Conservation (phyloP, 2,113 vertebrate species). For the Bubo blakistoni region DNA sequence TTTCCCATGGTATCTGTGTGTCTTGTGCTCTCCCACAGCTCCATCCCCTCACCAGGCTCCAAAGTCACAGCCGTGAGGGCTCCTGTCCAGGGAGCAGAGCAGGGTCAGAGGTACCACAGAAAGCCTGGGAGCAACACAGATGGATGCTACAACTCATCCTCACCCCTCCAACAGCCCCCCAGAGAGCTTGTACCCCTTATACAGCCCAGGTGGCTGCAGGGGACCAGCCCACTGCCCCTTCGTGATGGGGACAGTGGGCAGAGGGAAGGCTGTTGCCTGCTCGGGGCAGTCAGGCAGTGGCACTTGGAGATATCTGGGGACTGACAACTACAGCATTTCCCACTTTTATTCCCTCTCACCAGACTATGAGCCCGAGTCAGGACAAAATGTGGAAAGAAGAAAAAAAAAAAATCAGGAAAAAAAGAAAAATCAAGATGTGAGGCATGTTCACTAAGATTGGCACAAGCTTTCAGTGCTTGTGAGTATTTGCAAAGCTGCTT, state of each 20-base stretch:
- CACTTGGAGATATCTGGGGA: not conserved
- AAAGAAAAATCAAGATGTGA: accelerated
- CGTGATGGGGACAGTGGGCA: accelerated
- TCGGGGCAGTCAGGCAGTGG: not conserved
- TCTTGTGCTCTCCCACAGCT: not conserved
- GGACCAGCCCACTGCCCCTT: not conserved
- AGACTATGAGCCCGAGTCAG: not conserved
- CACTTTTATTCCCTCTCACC: not conserved
- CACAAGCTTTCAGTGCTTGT: accelerated
- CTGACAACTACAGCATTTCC: not conserved
- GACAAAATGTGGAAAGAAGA: not conserved
- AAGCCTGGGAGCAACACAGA: not conserved
- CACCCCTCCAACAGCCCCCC: not conserved
- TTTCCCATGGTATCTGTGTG: accelerated
- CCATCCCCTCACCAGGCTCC: not conserved
- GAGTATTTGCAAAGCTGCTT: not conserved
- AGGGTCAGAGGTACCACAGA: not conserved
- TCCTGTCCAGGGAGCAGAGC: accelerated
- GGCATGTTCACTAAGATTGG: not conserved
- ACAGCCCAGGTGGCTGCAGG: not conserved
- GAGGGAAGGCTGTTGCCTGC: not conserved
- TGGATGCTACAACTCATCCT: not conserved
- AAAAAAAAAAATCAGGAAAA: too few species aligned
- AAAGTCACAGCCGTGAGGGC: not conserved
- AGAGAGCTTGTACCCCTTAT: accelerated